Evolutionary conservation across 2,797 vertebrate genomes (phyloP).

Genomic region (Petrocephalus sullivani): DNA sequence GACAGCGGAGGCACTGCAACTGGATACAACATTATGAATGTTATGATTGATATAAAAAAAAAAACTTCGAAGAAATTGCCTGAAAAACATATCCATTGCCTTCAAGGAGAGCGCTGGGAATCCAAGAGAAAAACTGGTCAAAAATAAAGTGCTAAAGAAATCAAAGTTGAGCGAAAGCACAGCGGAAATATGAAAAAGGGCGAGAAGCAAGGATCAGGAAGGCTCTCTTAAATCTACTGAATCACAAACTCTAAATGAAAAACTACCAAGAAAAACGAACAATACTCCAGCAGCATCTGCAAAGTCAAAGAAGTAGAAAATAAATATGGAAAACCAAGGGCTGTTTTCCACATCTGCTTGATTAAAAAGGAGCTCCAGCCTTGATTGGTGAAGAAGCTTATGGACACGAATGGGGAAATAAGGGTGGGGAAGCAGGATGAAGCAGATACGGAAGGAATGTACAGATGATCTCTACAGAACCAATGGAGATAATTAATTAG

Average conservation of each 20-base stretch:
- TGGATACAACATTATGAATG: not conserved
- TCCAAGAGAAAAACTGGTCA: not conserved
- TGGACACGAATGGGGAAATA: not conserved
- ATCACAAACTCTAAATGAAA: not conserved
- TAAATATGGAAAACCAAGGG: not conserved
- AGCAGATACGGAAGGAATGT: not conserved
- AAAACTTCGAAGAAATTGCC: not conserved
- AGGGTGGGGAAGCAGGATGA: not conserved
- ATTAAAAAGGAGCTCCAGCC: not conserved
- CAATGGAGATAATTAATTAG: not conserved
- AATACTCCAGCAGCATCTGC: not conserved
- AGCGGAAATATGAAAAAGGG: not conserved
- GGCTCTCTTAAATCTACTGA: not conserved
- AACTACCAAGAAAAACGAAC: not conserved
- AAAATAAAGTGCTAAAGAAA: not conserved
- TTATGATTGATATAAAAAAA: not conserved
- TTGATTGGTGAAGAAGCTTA: not conserved
- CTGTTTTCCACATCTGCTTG: not conserved
- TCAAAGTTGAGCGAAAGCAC: not conserved
- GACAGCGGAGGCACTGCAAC: not conserved
- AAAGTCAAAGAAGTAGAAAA: not conserved
- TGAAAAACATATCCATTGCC: not conserved
- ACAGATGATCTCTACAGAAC: not conserved
- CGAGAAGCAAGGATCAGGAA: not conserved
- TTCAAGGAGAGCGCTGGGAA: not conserved